Percentiles rank a stretch among this genome's conserved stretches.
Evolutionary conservation across 1,140 invertebrate species (phyloP).

Genomic region (Episyrphus balteatus): DNA sequence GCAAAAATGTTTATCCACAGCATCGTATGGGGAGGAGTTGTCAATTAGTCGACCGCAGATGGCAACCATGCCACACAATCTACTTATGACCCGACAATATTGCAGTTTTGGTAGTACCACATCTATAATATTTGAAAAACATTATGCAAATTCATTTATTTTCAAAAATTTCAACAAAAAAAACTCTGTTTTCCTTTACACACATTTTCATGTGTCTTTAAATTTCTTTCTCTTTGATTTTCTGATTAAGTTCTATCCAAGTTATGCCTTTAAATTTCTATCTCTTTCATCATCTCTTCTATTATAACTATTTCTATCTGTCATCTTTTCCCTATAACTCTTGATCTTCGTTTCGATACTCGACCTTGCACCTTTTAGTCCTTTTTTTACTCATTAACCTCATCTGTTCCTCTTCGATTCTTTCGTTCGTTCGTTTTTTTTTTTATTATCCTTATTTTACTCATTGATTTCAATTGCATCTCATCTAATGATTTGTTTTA

Average conservation of each 20-base stretch:
- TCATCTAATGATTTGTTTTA: background rate
- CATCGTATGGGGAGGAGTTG: conserved; percentile 57
- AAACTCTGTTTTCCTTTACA: conserved; percentile 4
- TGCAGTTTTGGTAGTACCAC: conserved; percentile 82
- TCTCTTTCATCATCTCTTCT: conserved; percentile 14
- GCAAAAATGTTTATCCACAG: conserved; percentile 74
- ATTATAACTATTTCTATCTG: background rate
- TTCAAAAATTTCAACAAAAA: background rate
- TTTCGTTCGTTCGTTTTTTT: conserved; percentile 16
- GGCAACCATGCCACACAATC: conserved; percentile 47
- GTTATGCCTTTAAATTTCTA: background rate
- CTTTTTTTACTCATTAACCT: too few relatives aligned
- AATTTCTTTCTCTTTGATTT: background rate
- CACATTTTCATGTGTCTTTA: conserved; percentile 3
- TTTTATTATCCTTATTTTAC: too few relatives aligned
- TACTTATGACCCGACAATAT: conserved; percentile 74
- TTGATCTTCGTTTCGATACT: background rate
- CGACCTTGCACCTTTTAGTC: background rate
- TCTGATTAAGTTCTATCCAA: too few relatives aligned
- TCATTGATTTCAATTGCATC: background rate
- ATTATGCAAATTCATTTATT: too few relatives aligned
- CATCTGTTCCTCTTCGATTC: conserved; percentile 6
- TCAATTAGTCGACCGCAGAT: conserved; percentile 41
- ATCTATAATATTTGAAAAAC: conserved; percentile 3
- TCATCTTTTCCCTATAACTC: background rate